Base-by-base conservation (phyloP, 2,113 vertebrate genomes). In the Mus spicilegus region DNA sequence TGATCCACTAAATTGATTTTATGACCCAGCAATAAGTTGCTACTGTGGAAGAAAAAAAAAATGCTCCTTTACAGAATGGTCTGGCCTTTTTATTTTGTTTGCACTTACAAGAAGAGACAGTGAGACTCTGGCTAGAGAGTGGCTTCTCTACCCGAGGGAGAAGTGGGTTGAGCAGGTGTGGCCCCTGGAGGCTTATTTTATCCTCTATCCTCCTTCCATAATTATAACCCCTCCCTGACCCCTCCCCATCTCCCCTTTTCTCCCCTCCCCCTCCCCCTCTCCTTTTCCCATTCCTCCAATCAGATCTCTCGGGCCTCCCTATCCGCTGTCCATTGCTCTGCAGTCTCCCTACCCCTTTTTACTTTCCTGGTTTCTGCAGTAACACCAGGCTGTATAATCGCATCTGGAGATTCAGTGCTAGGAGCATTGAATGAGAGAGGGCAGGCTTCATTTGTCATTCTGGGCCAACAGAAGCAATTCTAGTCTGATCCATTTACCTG, bases 1-100 rank as follows among this genome's bases (percentile, higher is more conserved):
- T 73, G 61, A 94, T 77, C 61, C 73, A 84, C 93, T 95, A 89
- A 87, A 76, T 56, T 89, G 95, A 87, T 96, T 97, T 90, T 94
- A 75, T 78, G 70, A 93, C 70, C 90, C 63, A 87, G 51, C 49
- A 94, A 70, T 87, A 91, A 96, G 69, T 93, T 78, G 56, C 46
- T 87, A 70, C 73, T 94, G 84, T 1, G 8, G 65, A 26, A 24
- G 10, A 33, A 20, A 24, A 33, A 20, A 24, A 39, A 80, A 39
- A 76, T 56, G 63, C 56, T 95, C 51, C 61, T 95, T 91, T 63
- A 61, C 10, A 28, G 61, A 91, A 94, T 69, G 78, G 67, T 93
- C 77, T 63, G 46, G 42, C n/a, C 8, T 33, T 88, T 67, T 22
- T 19, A 10, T 90, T 70, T 70, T 22, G n/a, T 88, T 88, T 80